A percentile compares a stretch with the other conserved stretches of the same genome.
Evolutionary conservation across 2,113 vertebrate species (phyloP).

Genomic region (Apteryx mantelli): DNA sequence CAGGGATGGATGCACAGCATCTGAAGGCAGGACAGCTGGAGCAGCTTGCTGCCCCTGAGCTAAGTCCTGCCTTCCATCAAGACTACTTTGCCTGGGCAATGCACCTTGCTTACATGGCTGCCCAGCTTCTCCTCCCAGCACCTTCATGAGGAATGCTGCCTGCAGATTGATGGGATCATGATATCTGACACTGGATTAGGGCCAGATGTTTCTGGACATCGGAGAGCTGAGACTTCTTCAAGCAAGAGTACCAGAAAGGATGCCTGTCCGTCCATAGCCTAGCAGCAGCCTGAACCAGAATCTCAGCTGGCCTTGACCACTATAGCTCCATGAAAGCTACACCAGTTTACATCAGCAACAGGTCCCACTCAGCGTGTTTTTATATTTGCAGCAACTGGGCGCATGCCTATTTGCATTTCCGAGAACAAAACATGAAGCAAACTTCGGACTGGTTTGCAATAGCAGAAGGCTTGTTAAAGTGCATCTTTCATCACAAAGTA

Average conservation of each 20-base stretch:
- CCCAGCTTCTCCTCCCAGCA: background rate
- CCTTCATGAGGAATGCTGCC: background rate
- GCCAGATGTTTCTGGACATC: background rate
- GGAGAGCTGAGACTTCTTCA: background rate
- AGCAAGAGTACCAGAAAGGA: background rate
- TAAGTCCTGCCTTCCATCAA: background rate
- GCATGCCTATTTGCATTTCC: background rate
- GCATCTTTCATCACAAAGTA: background rate
- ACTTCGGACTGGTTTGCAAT: background rate
- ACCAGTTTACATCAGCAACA: accelerated
- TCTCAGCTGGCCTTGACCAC: background rate
- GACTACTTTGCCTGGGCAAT: background rate
- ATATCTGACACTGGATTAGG: background rate
- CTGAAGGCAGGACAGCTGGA: background rate
- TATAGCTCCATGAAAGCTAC: background rate
- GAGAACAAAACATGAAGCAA: background rate
- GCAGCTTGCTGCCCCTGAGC: background rate
- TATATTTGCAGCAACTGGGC: background rate
- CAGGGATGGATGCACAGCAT: background rate
- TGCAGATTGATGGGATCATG: background rate
- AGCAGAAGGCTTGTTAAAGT: background rate
- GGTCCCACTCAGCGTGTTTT: background rate
- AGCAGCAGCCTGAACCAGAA: background rate
- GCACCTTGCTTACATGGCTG: background rate
- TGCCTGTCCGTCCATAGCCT: background rate